phyloP scores from a whole-genome alignment of 2,797 vertebrate genomes.

The Zenarchopterus dispar region DNA sequence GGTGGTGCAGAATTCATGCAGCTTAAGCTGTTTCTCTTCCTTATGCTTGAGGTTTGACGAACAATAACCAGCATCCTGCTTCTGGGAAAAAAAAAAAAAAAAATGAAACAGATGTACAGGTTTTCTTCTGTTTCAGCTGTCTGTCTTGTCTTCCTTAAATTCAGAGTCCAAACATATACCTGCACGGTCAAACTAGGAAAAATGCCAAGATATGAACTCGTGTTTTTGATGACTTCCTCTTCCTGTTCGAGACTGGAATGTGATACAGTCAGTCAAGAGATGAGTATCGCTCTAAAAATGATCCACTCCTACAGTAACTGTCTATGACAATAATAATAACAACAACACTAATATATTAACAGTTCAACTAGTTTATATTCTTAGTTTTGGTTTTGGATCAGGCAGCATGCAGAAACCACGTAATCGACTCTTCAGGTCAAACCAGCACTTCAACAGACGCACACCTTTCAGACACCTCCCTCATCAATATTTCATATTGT shows the following conservation, averaged over 20 bases:
- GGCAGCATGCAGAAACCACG: slow-evolving; percentile 9
- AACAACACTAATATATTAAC: not conserved
- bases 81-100: slow-evolving; percentile 2
- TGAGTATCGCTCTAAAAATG: slow-evolving; percentile 27
- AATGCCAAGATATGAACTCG: slow-evolving; percentile 29
- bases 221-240: slow-evolving; percentile 24
- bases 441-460: slow-evolving; percentile 50
- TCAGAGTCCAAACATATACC: slow-evolving; percentile 35
- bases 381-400: slow-evolving; percentile 29
- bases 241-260: slow-evolving; percentile 40
- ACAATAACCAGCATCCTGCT: slow-evolving; percentile 23
- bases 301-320: slow-evolving; percentile 16
- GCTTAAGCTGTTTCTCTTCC: slow-evolving; percentile 56
- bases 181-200: slow-evolving; percentile 26
- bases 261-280: slow-evolving; percentile 15
- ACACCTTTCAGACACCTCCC: slow-evolving; percentile 45
- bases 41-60: slow-evolving; percentile 34
- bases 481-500: slow-evolving; percentile 1
- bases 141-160: slow-evolving; percentile 46
- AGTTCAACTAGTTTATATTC: slow-evolving; percentile 32
- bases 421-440: slow-evolving; percentile 60
- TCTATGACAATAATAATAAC: not conserved
- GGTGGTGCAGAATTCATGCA: slow-evolving; percentile 14
- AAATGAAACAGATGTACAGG: slow-evolving; percentile 5
- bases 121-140: slow-evolving; percentile 9